Percentiles rank a stretch among this genome's conserved stretches.
Conservation (phyloP, 2,888 invertebrate species). For the Andrena camellia region DNA sequence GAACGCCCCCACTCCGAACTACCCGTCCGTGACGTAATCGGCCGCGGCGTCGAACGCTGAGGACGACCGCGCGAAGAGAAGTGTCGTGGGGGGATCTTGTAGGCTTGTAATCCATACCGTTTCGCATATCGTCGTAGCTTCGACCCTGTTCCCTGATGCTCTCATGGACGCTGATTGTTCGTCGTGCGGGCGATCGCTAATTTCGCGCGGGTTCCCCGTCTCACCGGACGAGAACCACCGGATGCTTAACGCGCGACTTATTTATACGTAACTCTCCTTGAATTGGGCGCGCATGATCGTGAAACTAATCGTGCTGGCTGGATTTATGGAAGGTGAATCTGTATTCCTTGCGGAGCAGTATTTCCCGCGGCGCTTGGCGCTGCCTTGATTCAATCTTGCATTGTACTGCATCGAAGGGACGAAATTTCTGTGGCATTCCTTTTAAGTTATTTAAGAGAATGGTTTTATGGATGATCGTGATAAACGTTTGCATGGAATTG, state of each 20-base stretch:
- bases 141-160: background rate
- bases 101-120: conserved; percentile 10
- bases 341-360: conserved; percentile 46
- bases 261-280: conserved; percentile 29
- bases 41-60: background rate
- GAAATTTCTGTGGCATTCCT: background rate
- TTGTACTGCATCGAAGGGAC: background rate
- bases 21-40: conserved; percentile 37
- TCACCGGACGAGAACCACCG: background rate
- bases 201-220: background rate
- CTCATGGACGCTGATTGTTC: background rate
- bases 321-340: conserved; percentile 3
- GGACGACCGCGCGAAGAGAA: background rate
- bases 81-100: background rate
- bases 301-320: conserved; percentile 8
- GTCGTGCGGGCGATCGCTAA: conserved; percentile 7
- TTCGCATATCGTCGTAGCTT: background rate
- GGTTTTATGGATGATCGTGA: conserved; percentile 31
- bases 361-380: conserved; percentile 27
- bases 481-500: conserved; percentile 33
- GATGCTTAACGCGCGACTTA: conserved; percentile 12
- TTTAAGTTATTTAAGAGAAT: conserved; percentile 41
- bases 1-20: conserved; percentile 86
- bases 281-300: background rate
- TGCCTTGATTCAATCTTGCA: conserved; percentile 2